Conservation (phyloP, 1,140 invertebrate species). For the Drosophila miranda region DNA sequence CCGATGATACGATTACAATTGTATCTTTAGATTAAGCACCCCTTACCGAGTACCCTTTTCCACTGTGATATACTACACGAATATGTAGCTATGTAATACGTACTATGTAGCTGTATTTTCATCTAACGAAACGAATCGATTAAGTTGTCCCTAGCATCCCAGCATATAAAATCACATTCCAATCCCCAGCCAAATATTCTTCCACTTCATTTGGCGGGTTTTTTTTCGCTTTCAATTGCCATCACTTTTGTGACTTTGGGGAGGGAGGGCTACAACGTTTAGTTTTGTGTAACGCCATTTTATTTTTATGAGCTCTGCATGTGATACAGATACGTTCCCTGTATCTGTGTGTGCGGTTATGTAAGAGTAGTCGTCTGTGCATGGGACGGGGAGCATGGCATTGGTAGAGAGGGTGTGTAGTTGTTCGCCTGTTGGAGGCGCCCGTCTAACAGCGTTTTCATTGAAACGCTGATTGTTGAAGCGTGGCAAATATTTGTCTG, state of each 20-base stretch:
- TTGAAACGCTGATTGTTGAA: slow-evolving; percentile 53
- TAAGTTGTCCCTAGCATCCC: too few species aligned
- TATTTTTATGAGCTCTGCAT: slow-evolving; percentile 63
- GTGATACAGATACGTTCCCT: slow-evolving; percentile 10
- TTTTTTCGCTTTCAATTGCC: not conserved
- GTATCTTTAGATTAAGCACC: not conserved
- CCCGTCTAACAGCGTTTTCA: slow-evolving; percentile 40
- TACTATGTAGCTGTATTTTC: too few species aligned
- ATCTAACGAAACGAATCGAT: too few species aligned
- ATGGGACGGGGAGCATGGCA: slow-evolving; percentile 3
- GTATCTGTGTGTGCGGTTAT: slow-evolving; percentile 23
- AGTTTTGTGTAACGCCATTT: slow-evolving; percentile 68
- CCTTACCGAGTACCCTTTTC: too few species aligned
- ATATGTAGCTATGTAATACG: too few species aligned
- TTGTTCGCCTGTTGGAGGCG: slow-evolving; percentile 38
- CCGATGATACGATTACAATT: not conserved
- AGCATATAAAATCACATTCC: not conserved
- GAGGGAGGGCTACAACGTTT: slow-evolving; percentile 30
- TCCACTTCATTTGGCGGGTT: slow-evolving; percentile 9
- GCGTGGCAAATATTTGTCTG: slow-evolving; percentile 54
- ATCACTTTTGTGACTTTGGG: slow-evolving; percentile 4
- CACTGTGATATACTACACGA: too few species aligned
- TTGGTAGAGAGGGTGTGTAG: too few species aligned
- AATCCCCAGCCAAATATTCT: slow-evolving; percentile 11
- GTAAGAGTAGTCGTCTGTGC: slow-evolving; percentile 11